These are phyloP conservation scores for Lottia gigantea DNA, from an alignment of 2,888 invertebrate genomes.

Conservation along the genomic window DNA sequence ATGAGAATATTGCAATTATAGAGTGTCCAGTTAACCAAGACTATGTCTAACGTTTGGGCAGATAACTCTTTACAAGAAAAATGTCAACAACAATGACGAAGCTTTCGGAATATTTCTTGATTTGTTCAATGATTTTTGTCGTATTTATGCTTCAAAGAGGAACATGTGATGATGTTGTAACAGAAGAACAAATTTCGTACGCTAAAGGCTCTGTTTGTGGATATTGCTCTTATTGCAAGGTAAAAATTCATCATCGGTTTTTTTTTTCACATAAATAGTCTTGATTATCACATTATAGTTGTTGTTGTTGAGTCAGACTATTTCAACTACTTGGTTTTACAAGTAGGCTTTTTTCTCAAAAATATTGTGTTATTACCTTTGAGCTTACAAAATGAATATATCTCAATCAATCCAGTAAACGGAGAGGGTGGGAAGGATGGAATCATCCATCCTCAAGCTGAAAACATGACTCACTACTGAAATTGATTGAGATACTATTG, in stretches of 20 bases:
- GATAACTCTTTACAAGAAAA: no score
- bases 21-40: no score
- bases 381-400: no score
- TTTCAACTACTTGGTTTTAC: background rate
- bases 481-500: no score
- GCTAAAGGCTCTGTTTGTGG: constrained; percentile 65
- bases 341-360: background rate
- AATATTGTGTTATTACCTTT: background rate
- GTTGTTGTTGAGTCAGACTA: no score
- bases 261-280: background rate
- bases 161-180: constrained; percentile 30
- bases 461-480: background rate
- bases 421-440: no score
- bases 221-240: constrained; percentile 66
- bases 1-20: no score
- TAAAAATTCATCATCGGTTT: constrained; percentile 26
- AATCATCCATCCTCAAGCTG: background rate
- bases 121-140: background rate
- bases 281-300: background rate
- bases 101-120: no score
- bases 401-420: no score
- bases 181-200: constrained; percentile 56
- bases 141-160: constrained; percentile 17
- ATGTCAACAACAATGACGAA: no score
- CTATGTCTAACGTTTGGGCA: no score